These are phyloP conservation scores for Papilio machaon DNA, from an alignment of 1,140 invertebrate species.

Conservation along the genomic window DNA sequence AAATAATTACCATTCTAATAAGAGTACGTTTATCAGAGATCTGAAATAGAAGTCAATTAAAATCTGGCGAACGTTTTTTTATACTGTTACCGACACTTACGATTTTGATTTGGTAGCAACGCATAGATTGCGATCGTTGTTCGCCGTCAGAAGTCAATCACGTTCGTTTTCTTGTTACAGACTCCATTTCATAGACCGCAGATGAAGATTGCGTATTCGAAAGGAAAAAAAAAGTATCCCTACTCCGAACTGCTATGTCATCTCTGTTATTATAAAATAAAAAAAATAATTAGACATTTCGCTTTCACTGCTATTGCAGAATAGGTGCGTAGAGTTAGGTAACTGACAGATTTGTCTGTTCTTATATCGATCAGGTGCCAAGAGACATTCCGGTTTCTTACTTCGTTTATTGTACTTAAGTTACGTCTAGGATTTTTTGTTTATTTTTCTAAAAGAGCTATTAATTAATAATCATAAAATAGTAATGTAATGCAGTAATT, in stretches of 20 bases:
- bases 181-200: constrained; percentile 57
- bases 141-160: constrained; percentile 58
- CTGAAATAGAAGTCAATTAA: constrained; percentile 49
- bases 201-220: constrained; percentile 54
- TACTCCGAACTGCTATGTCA: constrained; percentile 68
- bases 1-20: constrained; percentile 21
- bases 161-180: constrained; percentile 53
- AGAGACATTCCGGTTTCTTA: constrained; percentile 64
- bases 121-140: constrained; percentile 51
- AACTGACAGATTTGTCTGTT: constrained; percentile 67
- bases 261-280: constrained; percentile 72
- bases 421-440: not conserved
- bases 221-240: constrained; percentile 50
- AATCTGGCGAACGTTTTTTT: constrained; percentile 45
- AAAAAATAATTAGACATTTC: constrained; percentile 76
- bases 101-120: constrained; percentile 48
- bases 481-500: not conserved
- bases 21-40: constrained; percentile 32
- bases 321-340: constrained; percentile 70
- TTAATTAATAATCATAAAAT: not conserved
- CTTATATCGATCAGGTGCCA: constrained; percentile 65
- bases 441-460: not conserved
- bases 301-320: constrained; percentile 72
- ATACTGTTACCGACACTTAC: constrained; percentile 47
- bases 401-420: constrained; percentile 36